Evolutionary conservation across 2,888 invertebrate species (phyloP).

Genomic region (Zeuzera pyrina): DNA sequence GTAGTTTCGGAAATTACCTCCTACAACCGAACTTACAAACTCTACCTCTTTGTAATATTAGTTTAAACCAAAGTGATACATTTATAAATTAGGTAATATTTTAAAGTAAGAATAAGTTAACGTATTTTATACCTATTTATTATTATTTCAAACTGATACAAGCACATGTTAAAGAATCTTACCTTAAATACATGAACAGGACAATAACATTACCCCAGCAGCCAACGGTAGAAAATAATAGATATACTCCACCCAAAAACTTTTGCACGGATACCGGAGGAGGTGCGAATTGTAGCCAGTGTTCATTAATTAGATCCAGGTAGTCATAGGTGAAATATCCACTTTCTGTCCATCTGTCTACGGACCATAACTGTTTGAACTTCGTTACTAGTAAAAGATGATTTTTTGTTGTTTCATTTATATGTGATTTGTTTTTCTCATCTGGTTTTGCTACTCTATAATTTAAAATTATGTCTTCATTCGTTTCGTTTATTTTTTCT

Average conservation of each 20-base stretch:
- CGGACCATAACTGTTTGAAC: constrained; percentile 55
- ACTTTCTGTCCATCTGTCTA: constrained; percentile 60
- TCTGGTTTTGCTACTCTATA: constrained; percentile 5
- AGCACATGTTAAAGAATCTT: no score
- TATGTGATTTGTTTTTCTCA: neutral
- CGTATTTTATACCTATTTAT: no score
- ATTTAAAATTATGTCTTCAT: constrained; percentile 19
- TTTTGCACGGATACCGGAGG: constrained; percentile 72
- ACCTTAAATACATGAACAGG: constrained; percentile 81
- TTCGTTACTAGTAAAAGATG: constrained; percentile 36
- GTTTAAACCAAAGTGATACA: no score
- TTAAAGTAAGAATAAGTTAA: no score
- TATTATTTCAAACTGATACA: no score
- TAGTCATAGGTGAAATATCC: constrained; percentile 74
- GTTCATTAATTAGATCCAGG: constrained; percentile 75
- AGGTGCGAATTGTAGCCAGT: constrained; percentile 82
- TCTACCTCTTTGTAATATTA: no score
- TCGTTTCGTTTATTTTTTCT: constrained; percentile 20
- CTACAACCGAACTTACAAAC: no score
- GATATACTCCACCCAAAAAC: constrained; percentile 74
- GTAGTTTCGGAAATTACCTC: no score
- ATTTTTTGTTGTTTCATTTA: no score
- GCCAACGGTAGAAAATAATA: constrained; percentile 77
- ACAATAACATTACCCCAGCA: constrained; percentile 80
- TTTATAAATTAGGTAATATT: no score